Base-by-base conservation (phyloP, 2,888 invertebrate genomes). In the Cyclophora punctaria region DNA sequence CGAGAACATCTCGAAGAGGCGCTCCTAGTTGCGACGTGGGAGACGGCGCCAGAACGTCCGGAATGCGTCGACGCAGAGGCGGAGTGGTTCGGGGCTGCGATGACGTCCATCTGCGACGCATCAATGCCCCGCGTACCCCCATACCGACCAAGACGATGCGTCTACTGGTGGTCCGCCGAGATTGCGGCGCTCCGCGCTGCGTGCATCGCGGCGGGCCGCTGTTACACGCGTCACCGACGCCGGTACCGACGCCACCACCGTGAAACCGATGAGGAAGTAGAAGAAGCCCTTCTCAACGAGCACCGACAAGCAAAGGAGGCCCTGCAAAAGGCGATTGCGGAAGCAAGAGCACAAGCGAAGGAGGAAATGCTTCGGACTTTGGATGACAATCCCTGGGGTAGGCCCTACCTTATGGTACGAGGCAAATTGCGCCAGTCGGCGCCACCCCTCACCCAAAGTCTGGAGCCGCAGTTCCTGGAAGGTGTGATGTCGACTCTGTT, bases 131-230 rank as follows among this genome's bases (percentile, higher is more conserved):
- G 20, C 20, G 20, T 20, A 20, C 20, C 20, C 6, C 3, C 3
- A 5, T 34, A 3, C 6, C 40, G 43, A 2, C 41, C 41, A 7
- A 45, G 34, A 37, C 44, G 47, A 3, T 35, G 4, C 33, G 50
- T 50, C 3, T 50, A 50, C 42, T 50, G 50, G 50, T 50, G 50
- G 50, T 35, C 47, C 3, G 41, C n/a, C 2, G 49, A 52, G 7
- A 7, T 52, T 5, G 45, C 47, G 6, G 7, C 40, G 3, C 7
- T 52, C 34, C 49, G 52, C 6, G 33, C n/a, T 2, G 35, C 45
- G 2, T 48, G 49, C 7, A 34, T 46, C 0, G 48, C 20, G 7
- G 44, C 35, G 20, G 3, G 43, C 5, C 37, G 37, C 37, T 37
- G 37, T 5, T 37, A 37, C 37, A 20, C 20, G 20, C 20, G 20